These are phyloP conservation scores for Caenorhabditis uteleia DNA, from an alignment of 2,888 invertebrate species.

Conservation along the genomic window DNA sequence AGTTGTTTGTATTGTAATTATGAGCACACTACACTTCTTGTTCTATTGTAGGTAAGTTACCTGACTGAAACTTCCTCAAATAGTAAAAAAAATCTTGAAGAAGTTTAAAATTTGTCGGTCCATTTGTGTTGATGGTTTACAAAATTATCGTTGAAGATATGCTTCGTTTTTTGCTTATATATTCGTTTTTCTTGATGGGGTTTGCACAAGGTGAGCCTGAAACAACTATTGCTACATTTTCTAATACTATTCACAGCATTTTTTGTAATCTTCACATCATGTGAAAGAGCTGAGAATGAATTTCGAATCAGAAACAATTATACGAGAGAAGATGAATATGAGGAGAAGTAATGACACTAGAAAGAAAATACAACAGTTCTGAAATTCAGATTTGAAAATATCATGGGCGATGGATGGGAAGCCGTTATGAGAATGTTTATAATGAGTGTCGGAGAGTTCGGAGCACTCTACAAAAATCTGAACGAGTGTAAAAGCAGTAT, in stretches of 20 bases:
- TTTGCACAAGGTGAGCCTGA: slow-evolving; percentile 82
- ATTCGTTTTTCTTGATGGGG: slow-evolving; percentile 92
- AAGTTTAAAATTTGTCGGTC: slow-evolving; percentile 95
- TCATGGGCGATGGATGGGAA: slow-evolving; percentile 49
- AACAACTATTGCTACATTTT: not conserved
- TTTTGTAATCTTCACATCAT: slow-evolving; percentile 87
- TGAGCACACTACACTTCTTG: slow-evolving; percentile 56
- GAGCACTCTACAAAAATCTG: slow-evolving; percentile 89
- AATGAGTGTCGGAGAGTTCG: slow-evolving; percentile 96
- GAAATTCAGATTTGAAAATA: slow-evolving; percentile 51
- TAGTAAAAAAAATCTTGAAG: slow-evolving; percentile 73
- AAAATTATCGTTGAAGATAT: slow-evolving; percentile 96
- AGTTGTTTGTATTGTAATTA: slow-evolving; percentile 50
- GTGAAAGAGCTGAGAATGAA: slow-evolving; percentile 48
- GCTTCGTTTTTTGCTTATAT: slow-evolving; percentile 90
- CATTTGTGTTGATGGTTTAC: slow-evolving; percentile 99
- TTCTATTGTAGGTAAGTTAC: slow-evolving; percentile 54
- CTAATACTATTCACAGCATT: slow-evolving; percentile 72
- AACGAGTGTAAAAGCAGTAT: slow-evolving; percentile 73
- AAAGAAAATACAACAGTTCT: slow-evolving; percentile 52
- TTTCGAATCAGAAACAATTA: slow-evolving; percentile 19
- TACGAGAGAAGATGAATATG: slow-evolving; percentile 36
- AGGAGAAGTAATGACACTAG: slow-evolving; percentile 19
- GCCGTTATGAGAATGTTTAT: slow-evolving; percentile 96
- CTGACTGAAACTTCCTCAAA: not conserved